phyloP scores from a whole-genome alignment of 2,113 vertebrate species.

The Tamias sibiricus region DNA sequence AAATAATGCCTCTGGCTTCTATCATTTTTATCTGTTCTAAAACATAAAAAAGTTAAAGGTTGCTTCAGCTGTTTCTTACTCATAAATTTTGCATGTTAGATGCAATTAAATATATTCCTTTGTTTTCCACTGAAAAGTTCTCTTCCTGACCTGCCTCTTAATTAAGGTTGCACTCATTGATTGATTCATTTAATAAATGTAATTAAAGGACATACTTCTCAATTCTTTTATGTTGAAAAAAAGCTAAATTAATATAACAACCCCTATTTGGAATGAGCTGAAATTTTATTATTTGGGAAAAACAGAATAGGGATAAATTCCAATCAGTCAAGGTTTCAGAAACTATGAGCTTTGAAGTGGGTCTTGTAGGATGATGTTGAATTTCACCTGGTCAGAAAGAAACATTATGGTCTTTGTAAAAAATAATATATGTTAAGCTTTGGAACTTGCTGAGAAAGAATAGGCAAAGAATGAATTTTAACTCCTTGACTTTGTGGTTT shows the following conservation, averaged over 20 bases:
- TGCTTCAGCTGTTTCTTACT: background rate
- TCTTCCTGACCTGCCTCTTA: background rate
- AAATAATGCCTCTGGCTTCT: background rate
- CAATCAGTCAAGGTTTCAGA: background rate
- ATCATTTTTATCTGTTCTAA: background rate
- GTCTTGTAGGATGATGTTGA: background rate
- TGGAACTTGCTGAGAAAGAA: constrained; percentile 26
- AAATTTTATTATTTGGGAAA: constrained; percentile 19
- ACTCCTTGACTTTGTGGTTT: background rate
- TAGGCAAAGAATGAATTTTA: background rate
- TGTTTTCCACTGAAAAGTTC: constrained; percentile 32
- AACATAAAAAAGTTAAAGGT: background rate
- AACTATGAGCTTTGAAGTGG: background rate
- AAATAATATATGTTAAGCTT: background rate
- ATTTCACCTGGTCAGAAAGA: background rate
- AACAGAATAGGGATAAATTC: background rate
- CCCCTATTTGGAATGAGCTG: constrained; percentile 9
- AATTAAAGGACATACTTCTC: constrained; percentile 9
- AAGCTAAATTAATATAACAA: background rate
- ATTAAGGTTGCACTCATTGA: constrained; percentile 3
- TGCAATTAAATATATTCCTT: constrained; percentile 20
- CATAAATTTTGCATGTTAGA: constrained; percentile 12
- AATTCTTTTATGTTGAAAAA: constrained; percentile 5
- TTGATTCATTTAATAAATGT: background rate
- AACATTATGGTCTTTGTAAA: background rate